Percentiles rank a stretch among this genome's conserved stretches.
phyloP scores from a whole-genome alignment of 1,140 invertebrate species.

The Brachionus rubens region DNA sequence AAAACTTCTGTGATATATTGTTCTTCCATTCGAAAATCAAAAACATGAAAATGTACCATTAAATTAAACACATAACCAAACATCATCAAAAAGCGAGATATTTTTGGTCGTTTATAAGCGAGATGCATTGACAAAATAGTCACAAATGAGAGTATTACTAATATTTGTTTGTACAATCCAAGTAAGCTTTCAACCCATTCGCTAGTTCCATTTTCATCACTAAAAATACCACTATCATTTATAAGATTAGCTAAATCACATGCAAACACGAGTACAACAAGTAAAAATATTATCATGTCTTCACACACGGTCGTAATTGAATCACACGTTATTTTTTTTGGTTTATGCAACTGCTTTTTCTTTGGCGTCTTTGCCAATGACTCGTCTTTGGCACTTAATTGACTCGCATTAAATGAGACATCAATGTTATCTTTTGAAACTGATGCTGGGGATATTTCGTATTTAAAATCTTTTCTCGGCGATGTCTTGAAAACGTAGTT shows the following conservation, averaged over 20 bases:
- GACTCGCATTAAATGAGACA: not conserved
- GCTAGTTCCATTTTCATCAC: not conserved
- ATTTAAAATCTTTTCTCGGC: constrained; percentile 14
- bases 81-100: constrained; percentile 38
- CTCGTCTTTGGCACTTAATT: not conserved
- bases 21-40: constrained; percentile 34
- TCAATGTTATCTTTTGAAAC: not conserved
- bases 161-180: not conserved
- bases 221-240: constrained; percentile 27
- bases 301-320: constrained; percentile 14
- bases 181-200: not conserved
- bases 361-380: not conserved
- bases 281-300: constrained; percentile 20
- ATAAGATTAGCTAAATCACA: constrained; percentile 20
- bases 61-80: constrained; percentile 24
- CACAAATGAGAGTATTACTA: not conserved
- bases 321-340: not conserved
- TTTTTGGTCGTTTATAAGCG: constrained; percentile 32
- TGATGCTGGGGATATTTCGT: constrained; percentile 8
- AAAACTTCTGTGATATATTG: constrained; percentile 33
- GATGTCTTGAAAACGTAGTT: constrained; percentile 32
- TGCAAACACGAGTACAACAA: constrained; percentile 23
- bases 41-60: constrained; percentile 7
- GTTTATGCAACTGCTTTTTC: not conserved
- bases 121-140: constrained; percentile 23